These are phyloP conservation scores for Zalophus californianus DNA, from an alignment of 2,797 vertebrate genomes.

Conservation along the genomic window DNA sequence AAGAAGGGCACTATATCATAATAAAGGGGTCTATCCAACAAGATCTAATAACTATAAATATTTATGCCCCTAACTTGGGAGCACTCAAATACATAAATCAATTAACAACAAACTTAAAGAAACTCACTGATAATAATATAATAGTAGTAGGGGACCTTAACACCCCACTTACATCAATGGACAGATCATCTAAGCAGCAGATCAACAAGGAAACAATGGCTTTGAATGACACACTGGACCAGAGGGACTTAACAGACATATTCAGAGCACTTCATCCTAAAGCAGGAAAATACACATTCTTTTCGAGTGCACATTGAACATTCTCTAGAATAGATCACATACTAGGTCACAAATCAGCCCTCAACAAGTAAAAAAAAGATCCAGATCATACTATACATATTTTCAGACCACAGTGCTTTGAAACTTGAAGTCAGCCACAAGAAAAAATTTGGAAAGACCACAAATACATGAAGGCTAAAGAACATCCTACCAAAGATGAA, in stretches of 20 bases:
- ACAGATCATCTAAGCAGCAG: background rate
- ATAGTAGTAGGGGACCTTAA: background rate
- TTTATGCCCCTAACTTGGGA: background rate
- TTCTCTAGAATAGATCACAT: background rate
- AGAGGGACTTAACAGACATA: background rate
- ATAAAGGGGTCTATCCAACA: background rate
- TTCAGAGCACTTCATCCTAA: background rate
- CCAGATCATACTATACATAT: background rate
- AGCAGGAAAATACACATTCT: background rate
- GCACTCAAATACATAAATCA: background rate
- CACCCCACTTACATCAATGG: background rate
- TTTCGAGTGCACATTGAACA: background rate
- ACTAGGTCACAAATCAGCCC: background rate
- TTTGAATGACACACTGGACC: background rate
- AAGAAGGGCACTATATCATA: background rate
- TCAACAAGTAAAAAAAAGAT: background rate
- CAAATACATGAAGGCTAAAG: background rate
- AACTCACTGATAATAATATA: background rate
- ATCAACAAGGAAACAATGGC: background rate
- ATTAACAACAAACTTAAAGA: background rate
- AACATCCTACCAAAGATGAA: background rate
- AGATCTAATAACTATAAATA: background rate
- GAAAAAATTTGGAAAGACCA: background rate
- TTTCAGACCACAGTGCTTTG: background rate
- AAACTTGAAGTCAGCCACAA: background rate